phyloP scores from a whole-genome alignment of 1,140 invertebrate genomes.

The Caenorhabditis remanei region DNA sequence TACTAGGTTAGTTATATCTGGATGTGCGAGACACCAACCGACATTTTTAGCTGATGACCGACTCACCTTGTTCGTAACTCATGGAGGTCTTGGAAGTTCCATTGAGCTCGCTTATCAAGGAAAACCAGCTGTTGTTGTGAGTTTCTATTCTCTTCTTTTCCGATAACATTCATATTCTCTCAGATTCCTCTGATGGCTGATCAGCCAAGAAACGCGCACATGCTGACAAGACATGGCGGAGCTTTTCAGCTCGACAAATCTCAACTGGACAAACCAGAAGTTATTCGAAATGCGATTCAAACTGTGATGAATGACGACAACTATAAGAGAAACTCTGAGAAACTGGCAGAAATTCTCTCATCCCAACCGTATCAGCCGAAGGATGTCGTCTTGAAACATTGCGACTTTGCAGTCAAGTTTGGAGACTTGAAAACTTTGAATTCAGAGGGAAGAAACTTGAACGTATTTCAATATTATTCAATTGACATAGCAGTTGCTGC shows the following conservation, averaged over 20 bases:
- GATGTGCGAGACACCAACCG: not conserved
- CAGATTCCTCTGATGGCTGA: conserved; percentile 58
- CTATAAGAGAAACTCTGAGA: not conserved
- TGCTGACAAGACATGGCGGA: conserved; percentile 57
- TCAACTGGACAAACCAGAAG: conserved; percentile 4
- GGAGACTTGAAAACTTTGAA: conserved; percentile 18
- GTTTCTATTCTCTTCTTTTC: not conserved
- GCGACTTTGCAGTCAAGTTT: conserved; percentile 28
- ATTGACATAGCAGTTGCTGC: not conserved
- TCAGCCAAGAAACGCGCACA: conserved; percentile 52
- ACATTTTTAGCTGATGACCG: conserved; percentile 52
- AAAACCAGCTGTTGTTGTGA: conserved; percentile 53
- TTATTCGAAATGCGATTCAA: conserved; percentile 12
- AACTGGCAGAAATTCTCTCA: not conserved
- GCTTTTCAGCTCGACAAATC: conserved; percentile 45
- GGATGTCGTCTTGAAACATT: conserved; percentile 22
- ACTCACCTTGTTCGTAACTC: conserved; percentile 52
- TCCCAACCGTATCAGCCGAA: conserved; percentile 16
- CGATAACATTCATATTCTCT: not conserved
- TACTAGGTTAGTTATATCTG: conserved; percentile 57
- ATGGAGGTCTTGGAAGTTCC: conserved; percentile 57
- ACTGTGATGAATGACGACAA: conserved; percentile 1
- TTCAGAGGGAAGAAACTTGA: not conserved
- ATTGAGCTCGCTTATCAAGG: conserved; percentile 55
- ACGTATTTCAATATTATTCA: conserved; percentile 4